These are phyloP conservation scores for Nycteola revayana DNA, from an alignment of 2,888 invertebrate genomes.

Conservation along the genomic window DNA sequence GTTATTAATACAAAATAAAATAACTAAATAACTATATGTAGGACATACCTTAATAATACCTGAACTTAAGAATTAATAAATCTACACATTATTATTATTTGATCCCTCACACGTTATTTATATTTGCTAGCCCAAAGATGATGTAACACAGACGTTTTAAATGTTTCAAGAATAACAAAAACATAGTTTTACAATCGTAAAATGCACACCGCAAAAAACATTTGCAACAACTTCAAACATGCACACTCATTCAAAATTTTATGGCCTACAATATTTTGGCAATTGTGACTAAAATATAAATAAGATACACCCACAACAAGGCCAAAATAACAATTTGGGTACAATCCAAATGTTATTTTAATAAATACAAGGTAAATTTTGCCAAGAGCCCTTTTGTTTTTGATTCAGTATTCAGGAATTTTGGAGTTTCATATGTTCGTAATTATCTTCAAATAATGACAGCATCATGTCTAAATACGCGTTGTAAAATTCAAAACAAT, in stretches of 20 bases:
- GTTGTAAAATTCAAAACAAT: too few species aligned
- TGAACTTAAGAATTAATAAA: too few species aligned
- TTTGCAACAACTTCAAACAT: conserved; percentile 21
- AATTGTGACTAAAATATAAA: conserved; percentile 36
- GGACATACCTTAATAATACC: too few species aligned
- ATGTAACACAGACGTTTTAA: conserved; percentile 1
- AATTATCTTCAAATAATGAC: too few species aligned
- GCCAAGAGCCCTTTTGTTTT: conserved; percentile 19
- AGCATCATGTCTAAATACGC: too few species aligned
- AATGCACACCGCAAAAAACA: conserved; percentile 7
- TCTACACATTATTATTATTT: too few species aligned
- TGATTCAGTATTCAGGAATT: too few species aligned
- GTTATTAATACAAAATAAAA: too few species aligned
- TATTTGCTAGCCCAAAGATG: too few species aligned
- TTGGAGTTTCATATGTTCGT: too few species aligned
- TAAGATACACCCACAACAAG: conserved; percentile 39
- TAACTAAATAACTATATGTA: too few species aligned
- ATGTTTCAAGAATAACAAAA: conserved; percentile 2
- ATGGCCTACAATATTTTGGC: conserved; percentile 41
- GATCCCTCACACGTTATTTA: too few species aligned
- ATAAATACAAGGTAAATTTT: conserved; percentile 29
- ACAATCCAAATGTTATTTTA: conserved; percentile 59
- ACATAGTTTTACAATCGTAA: conserved; percentile 2
- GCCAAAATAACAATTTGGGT: conserved; percentile 51
- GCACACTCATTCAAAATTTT: conserved; percentile 24